phyloP scores from a whole-genome alignment of 2,797 vertebrate species.

The Benthosema pterotum region DNA sequence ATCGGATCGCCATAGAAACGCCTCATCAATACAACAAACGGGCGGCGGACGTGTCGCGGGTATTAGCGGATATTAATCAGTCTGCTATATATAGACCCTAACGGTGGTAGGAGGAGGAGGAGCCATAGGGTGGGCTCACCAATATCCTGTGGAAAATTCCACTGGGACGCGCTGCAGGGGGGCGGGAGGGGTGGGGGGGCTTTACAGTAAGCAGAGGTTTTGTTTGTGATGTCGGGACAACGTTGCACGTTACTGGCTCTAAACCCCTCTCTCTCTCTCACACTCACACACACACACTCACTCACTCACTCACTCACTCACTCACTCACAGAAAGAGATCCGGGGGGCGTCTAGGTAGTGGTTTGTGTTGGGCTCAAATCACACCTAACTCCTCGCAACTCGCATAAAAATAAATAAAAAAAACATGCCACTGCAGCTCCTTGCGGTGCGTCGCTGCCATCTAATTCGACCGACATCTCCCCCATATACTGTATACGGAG shows the following conservation, averaged over 20 bases:
- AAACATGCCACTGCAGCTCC: too few relatives aligned
- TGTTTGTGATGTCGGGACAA: slow-evolving; percentile 30
- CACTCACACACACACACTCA: background rate
- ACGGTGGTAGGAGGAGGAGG: slow-evolving; percentile 71
- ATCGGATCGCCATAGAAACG: slow-evolving; percentile 77
- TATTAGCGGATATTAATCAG: slow-evolving; percentile 86
- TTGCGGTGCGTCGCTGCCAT: too few relatives aligned
- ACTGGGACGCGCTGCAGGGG: slow-evolving; percentile 59
- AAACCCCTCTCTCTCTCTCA: background rate
- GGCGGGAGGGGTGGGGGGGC: slow-evolving; percentile 41
- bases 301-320: too few relatives aligned
- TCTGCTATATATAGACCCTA: slow-evolving; percentile 79
- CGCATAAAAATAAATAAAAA: too few relatives aligned
- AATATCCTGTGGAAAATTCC: slow-evolving; percentile 86
- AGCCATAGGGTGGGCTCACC: slow-evolving; percentile 60
- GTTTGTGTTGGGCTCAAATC: too few relatives aligned
- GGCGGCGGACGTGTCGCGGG: slow-evolving; percentile 82
- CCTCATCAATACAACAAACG: slow-evolving; percentile 84
- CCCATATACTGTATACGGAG: too few relatives aligned
- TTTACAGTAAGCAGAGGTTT: slow-evolving; percentile 20
- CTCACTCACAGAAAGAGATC: too few relatives aligned
- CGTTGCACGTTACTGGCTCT: background rate
- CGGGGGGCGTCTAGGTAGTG: too few relatives aligned
- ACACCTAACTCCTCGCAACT: too few relatives aligned
- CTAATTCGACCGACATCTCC: too few relatives aligned